phyloP scores from a whole-genome alignment of 2,113 vertebrate genomes.

The Xenus cinereus region DNA sequence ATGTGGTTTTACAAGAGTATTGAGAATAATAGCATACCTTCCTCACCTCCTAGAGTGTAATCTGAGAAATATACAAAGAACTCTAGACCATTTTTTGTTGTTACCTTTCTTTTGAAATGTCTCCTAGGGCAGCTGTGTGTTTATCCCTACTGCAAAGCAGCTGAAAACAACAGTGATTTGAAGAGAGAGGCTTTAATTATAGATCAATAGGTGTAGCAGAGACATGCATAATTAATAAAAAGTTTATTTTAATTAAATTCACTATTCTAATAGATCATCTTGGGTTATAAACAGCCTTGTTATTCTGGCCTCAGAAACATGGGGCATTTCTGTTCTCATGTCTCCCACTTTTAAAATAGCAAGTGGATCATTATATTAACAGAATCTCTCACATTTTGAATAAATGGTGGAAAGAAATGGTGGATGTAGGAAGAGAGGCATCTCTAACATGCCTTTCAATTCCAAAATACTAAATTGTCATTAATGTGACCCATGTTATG shows the following conservation, averaged over 20 bases:
- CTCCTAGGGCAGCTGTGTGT: constrained; percentile 43
- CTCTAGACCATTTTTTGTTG: background rate
- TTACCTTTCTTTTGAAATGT: constrained; percentile 11
- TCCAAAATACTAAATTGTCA: background rate
- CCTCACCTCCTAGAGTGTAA: constrained; percentile 30
- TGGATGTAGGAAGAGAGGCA: background rate
- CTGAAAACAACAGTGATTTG: background rate
- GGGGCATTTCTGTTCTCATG: background rate
- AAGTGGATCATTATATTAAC: background rate
- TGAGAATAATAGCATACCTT: background rate
- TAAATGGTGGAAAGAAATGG: background rate
- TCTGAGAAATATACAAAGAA: constrained; percentile 16
- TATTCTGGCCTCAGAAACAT: background rate
- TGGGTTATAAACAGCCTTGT: background rate
- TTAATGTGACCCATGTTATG: background rate
- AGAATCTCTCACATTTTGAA: background rate
- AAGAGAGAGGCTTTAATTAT: background rate
- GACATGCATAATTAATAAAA: background rate
- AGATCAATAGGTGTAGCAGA: background rate
- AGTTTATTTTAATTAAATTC: background rate
- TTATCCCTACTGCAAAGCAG: constrained; percentile 23
- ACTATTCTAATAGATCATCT: background rate
- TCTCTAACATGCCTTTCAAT: background rate
- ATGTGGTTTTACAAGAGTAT: background rate
- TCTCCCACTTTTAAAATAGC: background rate